Percentiles rank a stretch among this genome's conserved stretches.
These are phyloP conservation scores for Suricata suricatta DNA, from an alignment of 2,113 vertebrate genomes.

Conservation along the genomic window DNA sequence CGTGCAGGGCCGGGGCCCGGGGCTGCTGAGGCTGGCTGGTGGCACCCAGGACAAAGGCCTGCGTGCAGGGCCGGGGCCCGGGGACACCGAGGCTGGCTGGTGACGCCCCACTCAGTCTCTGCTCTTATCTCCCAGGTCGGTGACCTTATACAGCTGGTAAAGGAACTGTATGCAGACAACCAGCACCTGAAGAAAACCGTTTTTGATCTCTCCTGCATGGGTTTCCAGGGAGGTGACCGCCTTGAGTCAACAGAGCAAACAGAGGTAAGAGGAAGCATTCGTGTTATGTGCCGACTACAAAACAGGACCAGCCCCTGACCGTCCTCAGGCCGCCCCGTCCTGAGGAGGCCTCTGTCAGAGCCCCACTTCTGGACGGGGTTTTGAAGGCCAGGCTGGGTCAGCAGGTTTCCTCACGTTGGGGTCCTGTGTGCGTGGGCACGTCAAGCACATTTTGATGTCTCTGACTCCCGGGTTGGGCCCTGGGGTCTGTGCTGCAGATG, in stretches of 20 bases:
- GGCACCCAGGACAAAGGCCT: background rate
- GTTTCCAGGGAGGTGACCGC: constrained; percentile 66
- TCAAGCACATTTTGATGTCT: background rate
- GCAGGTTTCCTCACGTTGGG: background rate
- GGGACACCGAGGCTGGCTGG: background rate
- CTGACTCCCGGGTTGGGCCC: background rate
- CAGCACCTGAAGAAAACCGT: constrained; percentile 85
- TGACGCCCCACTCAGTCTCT: background rate
- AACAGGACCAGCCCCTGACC: background rate
- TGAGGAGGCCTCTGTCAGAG: background rate
- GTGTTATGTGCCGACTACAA: background rate
- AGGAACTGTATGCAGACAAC: constrained; percentile 87
- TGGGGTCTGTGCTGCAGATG: background rate
- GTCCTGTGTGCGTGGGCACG: background rate
- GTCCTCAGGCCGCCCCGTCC: background rate
- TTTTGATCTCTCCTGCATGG: constrained; percentile 65
- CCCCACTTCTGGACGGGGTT: background rate
- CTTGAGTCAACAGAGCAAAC: constrained; percentile 57
- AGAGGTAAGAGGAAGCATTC: constrained; percentile 75
- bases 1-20: background rate
- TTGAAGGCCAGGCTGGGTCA: background rate
- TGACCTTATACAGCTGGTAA: constrained; percentile 89
- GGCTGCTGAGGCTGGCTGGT: background rate
- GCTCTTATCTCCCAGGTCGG: constrained; percentile 84
- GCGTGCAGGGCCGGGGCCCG: background rate